Evolutionary conservation across 1,140 invertebrate species (phyloP).

Genomic region (Agrilus planipennis): DNA sequence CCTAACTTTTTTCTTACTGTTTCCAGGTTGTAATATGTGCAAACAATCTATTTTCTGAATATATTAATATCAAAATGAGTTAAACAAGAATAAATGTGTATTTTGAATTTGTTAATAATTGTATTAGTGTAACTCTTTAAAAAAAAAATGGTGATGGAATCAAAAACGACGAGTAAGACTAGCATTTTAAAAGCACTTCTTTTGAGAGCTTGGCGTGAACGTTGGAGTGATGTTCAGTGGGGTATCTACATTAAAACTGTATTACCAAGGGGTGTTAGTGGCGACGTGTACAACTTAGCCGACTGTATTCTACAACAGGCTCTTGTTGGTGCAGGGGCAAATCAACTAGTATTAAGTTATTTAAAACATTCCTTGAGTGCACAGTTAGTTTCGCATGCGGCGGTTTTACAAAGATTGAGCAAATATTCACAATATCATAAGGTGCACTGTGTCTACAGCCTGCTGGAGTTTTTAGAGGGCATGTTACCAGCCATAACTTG

Average conservation of each 20-base stretch:
- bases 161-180: slow-evolving; percentile 72
- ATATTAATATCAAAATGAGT: no score
- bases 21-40: no score
- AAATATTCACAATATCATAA: slow-evolving; percentile 83
- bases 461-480: slow-evolving; percentile 74
- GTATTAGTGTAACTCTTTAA: no score
- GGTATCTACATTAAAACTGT: slow-evolving; percentile 87
- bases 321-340: slow-evolving; percentile 81
- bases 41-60: no score
- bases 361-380: slow-evolving; percentile 83
- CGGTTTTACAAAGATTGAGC: slow-evolving; percentile 74
- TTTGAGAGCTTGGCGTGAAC: slow-evolving; percentile 81
- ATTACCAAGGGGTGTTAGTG: slow-evolving; percentile 71
- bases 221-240: slow-evolving; percentile 92
- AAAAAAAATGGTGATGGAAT: no score
- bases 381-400: slow-evolving; percentile 80
- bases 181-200: slow-evolving; percentile 75
- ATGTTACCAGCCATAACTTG: slow-evolving; percentile 55
- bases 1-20: no score
- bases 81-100: no score
- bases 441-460: slow-evolving; percentile 73
- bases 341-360: slow-evolving; percentile 81
- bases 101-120: no score
- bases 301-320: slow-evolving; percentile 90
- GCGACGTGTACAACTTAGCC: slow-evolving; percentile 82